Evolutionary conservation across 2,888 invertebrate species (phyloP).

Genomic region (Rhimphoctona megacephalus): DNA sequence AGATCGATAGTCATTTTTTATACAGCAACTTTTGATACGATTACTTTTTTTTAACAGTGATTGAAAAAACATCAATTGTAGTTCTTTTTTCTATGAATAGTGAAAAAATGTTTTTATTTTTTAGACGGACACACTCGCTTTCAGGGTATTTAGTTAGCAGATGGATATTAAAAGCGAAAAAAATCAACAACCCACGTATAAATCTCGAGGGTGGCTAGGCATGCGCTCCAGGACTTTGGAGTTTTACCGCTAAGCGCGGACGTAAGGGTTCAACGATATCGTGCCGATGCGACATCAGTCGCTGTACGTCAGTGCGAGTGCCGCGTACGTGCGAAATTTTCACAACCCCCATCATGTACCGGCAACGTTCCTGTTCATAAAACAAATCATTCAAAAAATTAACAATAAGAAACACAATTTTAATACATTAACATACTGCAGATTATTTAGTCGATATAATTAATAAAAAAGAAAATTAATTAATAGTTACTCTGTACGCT

Average conservation of each 20-base stretch:
- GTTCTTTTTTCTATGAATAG: too few species aligned
- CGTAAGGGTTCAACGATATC: conserved; percentile 69
- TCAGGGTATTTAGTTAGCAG: conserved; percentile 35
- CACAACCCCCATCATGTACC: conserved; percentile 15
- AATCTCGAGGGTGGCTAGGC: conserved; percentile 62
- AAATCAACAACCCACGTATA: conserved; percentile 35
- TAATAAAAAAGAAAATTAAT: neutral
- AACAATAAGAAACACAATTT: neutral
- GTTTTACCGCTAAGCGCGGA: conserved; percentile 60
- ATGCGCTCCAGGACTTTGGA: conserved; percentile 69
- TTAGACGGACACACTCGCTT: neutral
- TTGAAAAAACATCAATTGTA: too few species aligned
- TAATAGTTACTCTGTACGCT: neutral
- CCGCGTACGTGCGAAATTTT: conserved; percentile 51
- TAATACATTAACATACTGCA: neutral
- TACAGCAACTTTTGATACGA: neutral
- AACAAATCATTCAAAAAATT: neutral
- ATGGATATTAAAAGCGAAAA: neutral
- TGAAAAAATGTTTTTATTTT: too few species aligned
- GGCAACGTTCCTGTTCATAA: neutral
- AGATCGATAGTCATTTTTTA: neutral
- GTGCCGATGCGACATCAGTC: conserved; percentile 70
- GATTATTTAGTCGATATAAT: neutral
- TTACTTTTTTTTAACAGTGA: neutral
- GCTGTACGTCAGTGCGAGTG: conserved; percentile 69